Evolutionary conservation across 2,888 invertebrate species (phyloP).

Genomic region (Lordiphosa fenestrarum): DNA sequence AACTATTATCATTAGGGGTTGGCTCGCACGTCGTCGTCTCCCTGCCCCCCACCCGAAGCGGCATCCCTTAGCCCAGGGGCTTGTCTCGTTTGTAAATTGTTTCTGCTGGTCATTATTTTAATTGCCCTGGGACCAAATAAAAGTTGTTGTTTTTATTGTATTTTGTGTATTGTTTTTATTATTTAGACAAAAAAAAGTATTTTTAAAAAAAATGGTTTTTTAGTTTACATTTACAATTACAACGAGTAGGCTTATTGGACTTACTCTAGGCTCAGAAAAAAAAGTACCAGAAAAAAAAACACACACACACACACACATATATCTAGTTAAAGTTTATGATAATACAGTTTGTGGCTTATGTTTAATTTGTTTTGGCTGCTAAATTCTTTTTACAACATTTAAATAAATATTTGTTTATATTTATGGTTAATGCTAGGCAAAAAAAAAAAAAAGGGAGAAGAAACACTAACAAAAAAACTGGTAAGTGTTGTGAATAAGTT

Average conservation of each 20-base stretch:
- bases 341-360: conserved; percentile 54
- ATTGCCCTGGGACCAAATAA: conserved; percentile 37
- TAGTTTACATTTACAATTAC: conserved; percentile 51
- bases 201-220: conserved; percentile 22
- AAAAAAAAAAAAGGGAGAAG: conserved; percentile 1
- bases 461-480: conserved; percentile 20
- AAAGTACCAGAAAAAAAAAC: conserved; percentile 27
- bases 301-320: conserved; percentile 3
- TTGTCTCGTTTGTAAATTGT: conserved; percentile 39
- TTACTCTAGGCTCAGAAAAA: conserved; percentile 32
- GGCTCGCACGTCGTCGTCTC: conserved; percentile 44
- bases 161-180: conserved; percentile 36
- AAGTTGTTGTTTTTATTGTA: conserved; percentile 43
- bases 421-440: conserved; percentile 3
- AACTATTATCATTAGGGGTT: conserved; percentile 73
- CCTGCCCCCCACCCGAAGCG: neutral
- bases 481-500: conserved; percentile 38
- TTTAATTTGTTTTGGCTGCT: conserved; percentile 55
- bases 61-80: conserved; percentile 1
- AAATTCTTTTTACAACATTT: conserved; percentile 56
- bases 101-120: conserved; percentile 50
- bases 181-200: conserved; percentile 32
- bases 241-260: conserved; percentile 53
- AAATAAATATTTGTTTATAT: conserved; percentile 46
- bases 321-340: conserved; percentile 27